Evolutionary conservation across 2,888 invertebrate species (phyloP).

Genomic region (Pogonocherus hispidulus): DNA sequence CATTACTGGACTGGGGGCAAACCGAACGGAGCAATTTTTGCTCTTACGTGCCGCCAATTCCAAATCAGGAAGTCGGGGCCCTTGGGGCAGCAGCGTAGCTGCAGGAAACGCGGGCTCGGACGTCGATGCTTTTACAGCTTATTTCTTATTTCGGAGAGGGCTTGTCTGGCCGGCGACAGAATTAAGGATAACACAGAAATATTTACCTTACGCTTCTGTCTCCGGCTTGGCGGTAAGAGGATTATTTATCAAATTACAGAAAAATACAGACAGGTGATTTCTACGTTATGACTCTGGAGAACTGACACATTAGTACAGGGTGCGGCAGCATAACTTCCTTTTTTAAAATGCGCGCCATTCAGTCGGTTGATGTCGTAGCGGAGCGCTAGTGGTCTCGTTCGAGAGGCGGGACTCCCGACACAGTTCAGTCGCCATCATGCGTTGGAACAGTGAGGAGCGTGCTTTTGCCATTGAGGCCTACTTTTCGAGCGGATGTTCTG

Average conservation of each 20-base stretch:
- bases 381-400: too few relatives aligned
- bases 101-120: slow-evolving; percentile 39
- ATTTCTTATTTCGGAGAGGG: neutral
- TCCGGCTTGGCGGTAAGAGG: neutral
- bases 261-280: neutral
- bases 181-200: neutral
- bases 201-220: neutral
- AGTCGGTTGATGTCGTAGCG: too few relatives aligned
- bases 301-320: too few relatives aligned
- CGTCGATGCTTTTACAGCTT: slow-evolving; percentile 33
- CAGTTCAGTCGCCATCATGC: too few relatives aligned
- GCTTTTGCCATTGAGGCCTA: too few relatives aligned
- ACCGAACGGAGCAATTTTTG: slow-evolving; percentile 61
- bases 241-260: neutral
- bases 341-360: too few relatives aligned
- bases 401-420: too few relatives aligned
- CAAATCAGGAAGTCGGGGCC: slow-evolving; percentile 47
- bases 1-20: slow-evolving; percentile 52
- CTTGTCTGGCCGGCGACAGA: neutral
- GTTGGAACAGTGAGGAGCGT: too few relatives aligned
- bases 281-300: neutral
- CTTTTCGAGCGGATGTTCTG: too few relatives aligned
- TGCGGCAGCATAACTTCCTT: too few relatives aligned
- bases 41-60: slow-evolving; percentile 58
- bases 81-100: slow-evolving; percentile 49